Evolutionary conservation across 2,113 vertebrate species (phyloP), one percentile per base, ranked within the genome.

Genomic region (Balaeniceps rex): DNA sequence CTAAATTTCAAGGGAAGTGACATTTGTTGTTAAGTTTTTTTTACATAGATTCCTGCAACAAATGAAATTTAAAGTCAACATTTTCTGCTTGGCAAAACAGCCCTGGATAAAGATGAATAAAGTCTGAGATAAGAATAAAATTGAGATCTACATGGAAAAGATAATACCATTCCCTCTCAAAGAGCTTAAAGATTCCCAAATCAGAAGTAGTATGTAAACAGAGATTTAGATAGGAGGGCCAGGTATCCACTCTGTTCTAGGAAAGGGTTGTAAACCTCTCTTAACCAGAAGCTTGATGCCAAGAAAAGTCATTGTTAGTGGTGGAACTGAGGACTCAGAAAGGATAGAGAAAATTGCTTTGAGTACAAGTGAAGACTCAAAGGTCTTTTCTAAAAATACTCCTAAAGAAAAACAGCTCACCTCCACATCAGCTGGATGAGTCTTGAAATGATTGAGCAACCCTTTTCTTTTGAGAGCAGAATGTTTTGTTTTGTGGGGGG

Each of bases 371-470:
- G 21, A 54, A 76, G 31, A 83, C 14, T 36, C n/a, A n/a, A n/a
- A 16, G 7, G 15, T 68, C 28, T 84, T 66, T 64, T 87, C 44
- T 85, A 88, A 93, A 96, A 89, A 95, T 60, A 80, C 16, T 60
- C 31, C 40, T 44, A 18, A 38, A 82, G 34, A 64, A 74, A 84
- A 88, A 78, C 14, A 81, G 76, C n/a, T 91, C 38, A 87, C 84
- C 77, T 97, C 79, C 36, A 63, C 21, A 83, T 90, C 70, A 90
- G 33, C 9, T 86, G 47, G 23, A 83, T 86, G 40, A 80, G 28
- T 89, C 44, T 85, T 94, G 81, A 96, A 94, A 83, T 75, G 84
- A 85, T 25, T 90, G 70, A 93, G 64, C 28, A 58, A 80, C 60
- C 36, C 15, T 25, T 85, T 93, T 78, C 54, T 68, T 87, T 83